Evolutionary conservation across 2,888 invertebrate species (phyloP), one percentile per base, ranked within the genome.

Genomic region (Aleiodes leptofemur): DNA sequence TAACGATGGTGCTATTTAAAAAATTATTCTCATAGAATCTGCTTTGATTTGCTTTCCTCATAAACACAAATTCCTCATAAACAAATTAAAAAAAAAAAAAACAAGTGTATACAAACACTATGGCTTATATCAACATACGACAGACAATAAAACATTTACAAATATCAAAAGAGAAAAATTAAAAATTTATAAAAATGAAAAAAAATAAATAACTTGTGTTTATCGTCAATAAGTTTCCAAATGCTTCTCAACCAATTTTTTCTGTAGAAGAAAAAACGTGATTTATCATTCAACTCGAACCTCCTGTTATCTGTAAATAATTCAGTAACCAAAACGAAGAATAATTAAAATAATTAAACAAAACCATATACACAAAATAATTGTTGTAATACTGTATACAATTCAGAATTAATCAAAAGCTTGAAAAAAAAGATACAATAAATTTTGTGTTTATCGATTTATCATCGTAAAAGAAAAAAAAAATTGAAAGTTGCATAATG

Each of bases 91-190:
- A 34, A 34, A 43, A 43, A 43, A 43, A 43, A 34, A 3, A 34
- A 34, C 34, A 3, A 34, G 55, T 72, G 29, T 43, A 53, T 38
- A 34, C 31, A 48, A 57, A 55, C 13, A 31, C 57, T 56, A 69
- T 78, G 71, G 76, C 77, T 80, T 77, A 75, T 77, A 78, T 82
- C 80, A 83, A 84, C 81, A 80, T 82, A 83, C 79, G 79, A 82
- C 80, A 85, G 86, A 86, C 86, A 86, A 86, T 86, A 85, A 85
- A 83, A 31, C 50, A 69, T 69, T 72, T 82, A 82, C 82, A 83
- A 85, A 82, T 84, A 86, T 85, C 83, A 86, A 86, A 86, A 82
- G 51, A 50, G 64, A 79, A 82, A 82, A 76, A 78, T 78, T 80
- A 82, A 77, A 23, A 74, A 79, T 78, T 81, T 80, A 80, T 79